A percentile compares a stretch with the other conserved stretches of the same genome.
Evolutionary conservation across 2,888 invertebrate species (phyloP).

Genomic region (Dynastes grantii): DNA sequence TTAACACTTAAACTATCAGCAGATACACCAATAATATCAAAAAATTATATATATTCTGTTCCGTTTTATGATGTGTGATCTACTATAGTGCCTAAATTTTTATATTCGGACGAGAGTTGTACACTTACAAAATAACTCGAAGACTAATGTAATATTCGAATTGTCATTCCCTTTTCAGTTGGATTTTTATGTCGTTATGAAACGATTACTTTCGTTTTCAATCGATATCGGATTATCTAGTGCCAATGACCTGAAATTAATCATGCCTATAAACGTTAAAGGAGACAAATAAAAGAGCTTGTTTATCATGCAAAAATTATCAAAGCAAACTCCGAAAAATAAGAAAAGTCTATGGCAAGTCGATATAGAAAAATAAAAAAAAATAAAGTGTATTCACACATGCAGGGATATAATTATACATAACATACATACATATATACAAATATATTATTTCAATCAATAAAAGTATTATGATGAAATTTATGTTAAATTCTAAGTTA

Average conservation of each 20-base stretch:
- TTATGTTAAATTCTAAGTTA: constrained; percentile 50
- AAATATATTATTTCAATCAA: constrained; percentile 49
- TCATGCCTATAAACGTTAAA: too few species aligned
- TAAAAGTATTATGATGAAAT: constrained; percentile 52
- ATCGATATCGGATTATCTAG: not conserved
- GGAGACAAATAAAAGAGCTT: not conserved
- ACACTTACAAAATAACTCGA: constrained; percentile 41
- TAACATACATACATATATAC: constrained; percentile 20
- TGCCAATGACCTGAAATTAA: constrained; percentile 13
- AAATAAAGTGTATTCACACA: constrained; percentile 45
- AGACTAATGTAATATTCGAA: constrained; percentile 44
- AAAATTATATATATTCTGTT: constrained; percentile 17
- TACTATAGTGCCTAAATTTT: constrained; percentile 59
- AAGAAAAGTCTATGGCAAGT: constrained; percentile 39
- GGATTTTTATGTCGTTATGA: not conserved
- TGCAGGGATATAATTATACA: constrained; percentile 50
- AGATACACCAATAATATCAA: constrained; percentile 5
- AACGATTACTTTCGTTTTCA: not conserved
- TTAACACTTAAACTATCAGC: not conserved
- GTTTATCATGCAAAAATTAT: not conserved
- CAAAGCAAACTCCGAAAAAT: not conserved
- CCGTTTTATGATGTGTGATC: constrained; percentile 57
- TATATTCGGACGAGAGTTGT: constrained; percentile 49
- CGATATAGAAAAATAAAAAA: constrained; percentile 30
- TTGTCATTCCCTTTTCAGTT: constrained; percentile 46